Evolutionary conservation across 2,888 invertebrate species (phyloP), one percentile per base, ranked within the genome.

Genomic region (Apamea crenata): DNA sequence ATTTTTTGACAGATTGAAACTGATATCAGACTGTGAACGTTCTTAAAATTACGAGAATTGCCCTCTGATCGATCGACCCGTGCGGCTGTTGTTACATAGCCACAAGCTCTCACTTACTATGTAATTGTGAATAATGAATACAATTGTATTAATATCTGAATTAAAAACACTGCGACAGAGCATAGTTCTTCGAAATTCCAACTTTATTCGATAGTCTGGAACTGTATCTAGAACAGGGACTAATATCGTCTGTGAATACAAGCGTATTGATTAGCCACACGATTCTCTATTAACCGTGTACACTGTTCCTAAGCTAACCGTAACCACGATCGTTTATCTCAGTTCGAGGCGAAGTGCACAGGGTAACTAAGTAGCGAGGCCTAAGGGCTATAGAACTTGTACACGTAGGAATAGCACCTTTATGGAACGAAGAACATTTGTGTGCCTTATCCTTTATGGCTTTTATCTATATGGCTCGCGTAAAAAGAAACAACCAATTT

Each of bases 281-380:
- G 66, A 66, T 59, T 74, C 77, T 81, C 65, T 56, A 77, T 82
- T 79, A 79, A 66, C 63, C 44, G 72, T 61, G 74, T 40, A 77
- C 79, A 82, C 86, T 61, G 61, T 29, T 75, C 21, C 63, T 77
- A 77, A 85, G 32, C 36, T 40, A 82, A 74, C 74, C 67, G 74
- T 86, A 83, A 78, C 83, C 65, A 77, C 78, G 67, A 78, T 86
- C 80, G 83, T 85, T 85, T 85, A 80, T 83, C 86, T 74, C 61
- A 78, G 80, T 85, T 80, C n/a, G 56, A 74, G 47, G 77, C 69
- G 69, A 70, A 86, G 72, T 85, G 75, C 75, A 71, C 76, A 66
- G 70, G 47, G 53, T 78, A 83, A 78, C 74, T 86, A 50, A 85
- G 80, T 66, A 71, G 36, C 50, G 56, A 71, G 40, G 74, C 73